Conservation (phyloP, 2,888 invertebrate species). For the Alviniconcha strummeri region DNA sequence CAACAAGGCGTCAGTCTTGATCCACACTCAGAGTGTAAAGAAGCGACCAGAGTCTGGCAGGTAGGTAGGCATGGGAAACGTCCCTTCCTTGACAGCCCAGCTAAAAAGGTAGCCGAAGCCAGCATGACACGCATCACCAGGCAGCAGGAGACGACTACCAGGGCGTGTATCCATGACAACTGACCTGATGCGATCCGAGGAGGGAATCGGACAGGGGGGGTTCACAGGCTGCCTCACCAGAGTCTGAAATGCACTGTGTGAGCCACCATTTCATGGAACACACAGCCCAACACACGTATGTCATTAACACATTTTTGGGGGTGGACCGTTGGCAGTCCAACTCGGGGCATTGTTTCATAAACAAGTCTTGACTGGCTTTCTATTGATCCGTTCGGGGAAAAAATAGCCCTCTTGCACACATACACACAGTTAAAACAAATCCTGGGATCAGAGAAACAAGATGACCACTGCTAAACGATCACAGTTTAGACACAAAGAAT, state of each 20-base stretch:
- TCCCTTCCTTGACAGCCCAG: constrained; percentile 5
- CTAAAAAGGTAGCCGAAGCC: constrained; percentile 10
- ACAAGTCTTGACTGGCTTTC: too few relatives aligned
- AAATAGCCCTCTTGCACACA: too few relatives aligned
- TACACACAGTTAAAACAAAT: too few relatives aligned
- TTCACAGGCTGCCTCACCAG: constrained; percentile 30
- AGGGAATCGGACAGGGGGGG: constrained; percentile 30
- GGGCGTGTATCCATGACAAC: background rate
- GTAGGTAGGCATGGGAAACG: background rate
- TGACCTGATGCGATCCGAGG: constrained; percentile 27
- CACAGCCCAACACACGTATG: constrained; percentile 23
- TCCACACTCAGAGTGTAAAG: constrained; percentile 14
- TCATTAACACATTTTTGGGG: too few relatives aligned
- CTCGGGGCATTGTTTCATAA: too few relatives aligned
- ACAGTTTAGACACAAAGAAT: too few relatives aligned
- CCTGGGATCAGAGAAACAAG: too few relatives aligned
- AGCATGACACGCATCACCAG: constrained; percentile 18
- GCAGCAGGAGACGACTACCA: constrained; percentile 4
- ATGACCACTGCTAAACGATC: too few relatives aligned
- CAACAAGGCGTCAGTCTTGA: constrained; percentile 23
- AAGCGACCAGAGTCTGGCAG: constrained; percentile 17
- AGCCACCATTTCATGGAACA: constrained; percentile 20
- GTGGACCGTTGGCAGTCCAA: too few relatives aligned
- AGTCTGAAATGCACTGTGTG: constrained; percentile 25
- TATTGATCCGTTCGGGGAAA: too few relatives aligned